Percentiles rank a stretch among this genome's conserved stretches.
Evolutionary conservation across 2,113 vertebrate genomes (phyloP).

Genomic region (Paramisgurnus dabryanus): DNA sequence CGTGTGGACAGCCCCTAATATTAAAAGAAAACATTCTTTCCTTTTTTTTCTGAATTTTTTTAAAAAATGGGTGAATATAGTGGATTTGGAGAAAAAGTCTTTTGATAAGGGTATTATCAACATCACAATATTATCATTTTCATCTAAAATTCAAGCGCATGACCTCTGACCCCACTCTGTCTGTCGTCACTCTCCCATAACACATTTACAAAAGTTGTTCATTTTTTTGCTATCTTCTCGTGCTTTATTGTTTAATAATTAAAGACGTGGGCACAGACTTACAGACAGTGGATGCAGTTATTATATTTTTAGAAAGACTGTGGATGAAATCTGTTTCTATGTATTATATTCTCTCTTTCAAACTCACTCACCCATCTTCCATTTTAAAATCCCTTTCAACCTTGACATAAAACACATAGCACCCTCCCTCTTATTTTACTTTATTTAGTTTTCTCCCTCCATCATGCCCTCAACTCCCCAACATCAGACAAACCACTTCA

Average conservation of each 20-base stretch:
- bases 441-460: background rate
- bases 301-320: conserved; percentile 4
- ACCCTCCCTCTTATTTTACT: background rate
- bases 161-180: too few relatives aligned
- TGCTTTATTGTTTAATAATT: background rate
- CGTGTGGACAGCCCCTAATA: too few relatives aligned
- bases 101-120: too few relatives aligned
- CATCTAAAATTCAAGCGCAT: too few relatives aligned
- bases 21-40: too few relatives aligned
- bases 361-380: background rate
- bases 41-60: too few relatives aligned
- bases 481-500: background rate
- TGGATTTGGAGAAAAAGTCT: too few relatives aligned
- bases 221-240: too few relatives aligned
- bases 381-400: conserved; percentile 6
- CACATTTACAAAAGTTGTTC: too few relatives aligned
- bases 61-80: too few relatives aligned
- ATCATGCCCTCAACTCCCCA: conserved; percentile 3
- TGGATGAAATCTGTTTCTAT: background rate
- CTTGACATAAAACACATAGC: conserved; percentile 10
- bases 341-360: background rate
- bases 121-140: too few relatives aligned
- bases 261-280: background rate
- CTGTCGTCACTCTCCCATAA: too few relatives aligned
- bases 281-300: conserved; percentile 8